A percentile compares a stretch with the other conserved stretches of the same genome.
These are phyloP conservation scores for Phalacrocorax pelagicus DNA, from an alignment of 2,113 vertebrate species.

Conservation along the genomic window DNA sequence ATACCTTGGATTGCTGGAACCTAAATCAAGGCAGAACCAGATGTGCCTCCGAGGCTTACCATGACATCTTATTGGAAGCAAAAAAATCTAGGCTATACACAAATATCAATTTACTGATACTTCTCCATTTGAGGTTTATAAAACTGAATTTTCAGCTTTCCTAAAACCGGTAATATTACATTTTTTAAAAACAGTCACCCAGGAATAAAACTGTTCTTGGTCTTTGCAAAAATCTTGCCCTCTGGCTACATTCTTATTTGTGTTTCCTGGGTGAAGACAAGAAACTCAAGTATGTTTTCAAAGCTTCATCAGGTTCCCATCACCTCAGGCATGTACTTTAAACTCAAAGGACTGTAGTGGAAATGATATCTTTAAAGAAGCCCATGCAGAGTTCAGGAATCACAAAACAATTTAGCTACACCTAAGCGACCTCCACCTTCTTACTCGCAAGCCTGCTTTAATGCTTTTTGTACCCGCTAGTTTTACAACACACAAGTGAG, in stretches of 20 bases:
- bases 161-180: not conserved
- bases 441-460: not conserved
- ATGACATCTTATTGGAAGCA: not conserved
- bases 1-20: rapidly evolving
- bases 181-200: not conserved
- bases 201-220: not conserved
- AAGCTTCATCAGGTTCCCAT: not conserved
- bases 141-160: not conserved
- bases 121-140: not conserved
- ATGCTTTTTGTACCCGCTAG: not conserved
- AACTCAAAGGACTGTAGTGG: not conserved
- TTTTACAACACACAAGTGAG: not conserved
- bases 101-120: not conserved
- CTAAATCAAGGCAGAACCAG: not conserved
- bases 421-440: not conserved
- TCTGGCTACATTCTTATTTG: not conserved
- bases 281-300: not conserved
- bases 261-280: conserved; percentile 2
- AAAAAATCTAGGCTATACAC: not conserved
- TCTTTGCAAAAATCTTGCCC: not conserved
- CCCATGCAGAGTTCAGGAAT: not conserved
- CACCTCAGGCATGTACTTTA: not conserved
- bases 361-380: not conserved
- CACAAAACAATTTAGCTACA: not conserved
- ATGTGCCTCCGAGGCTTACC: not conserved